Conservation (phyloP, 2,888 invertebrate species). For the Trichogramma evanescens region DNA sequence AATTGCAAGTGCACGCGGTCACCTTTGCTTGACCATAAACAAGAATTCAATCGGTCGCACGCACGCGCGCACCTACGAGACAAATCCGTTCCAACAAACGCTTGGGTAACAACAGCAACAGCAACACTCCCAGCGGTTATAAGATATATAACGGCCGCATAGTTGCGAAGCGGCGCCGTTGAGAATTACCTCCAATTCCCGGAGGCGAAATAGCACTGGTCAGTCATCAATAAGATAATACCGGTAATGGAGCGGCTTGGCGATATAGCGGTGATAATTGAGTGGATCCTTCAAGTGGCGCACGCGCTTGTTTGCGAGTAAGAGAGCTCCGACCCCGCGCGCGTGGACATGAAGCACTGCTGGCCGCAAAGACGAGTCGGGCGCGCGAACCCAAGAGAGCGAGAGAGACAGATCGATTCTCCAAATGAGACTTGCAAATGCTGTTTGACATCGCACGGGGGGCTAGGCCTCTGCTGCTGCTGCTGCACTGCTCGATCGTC, state of each 20-base stretch:
- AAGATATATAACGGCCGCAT: too few relatives aligned
- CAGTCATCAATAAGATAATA: slow-evolving; percentile 4
- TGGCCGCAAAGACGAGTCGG: not conserved
- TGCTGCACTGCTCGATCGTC: not conserved
- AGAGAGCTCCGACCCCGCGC: not conserved
- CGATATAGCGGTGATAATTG: slow-evolving; percentile 9
- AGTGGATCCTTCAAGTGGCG: not conserved
- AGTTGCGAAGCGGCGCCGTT: too few relatives aligned
- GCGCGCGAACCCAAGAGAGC: not conserved
- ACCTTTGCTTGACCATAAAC: too few relatives aligned
- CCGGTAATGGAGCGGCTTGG: not conserved
- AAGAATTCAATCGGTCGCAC: too few relatives aligned
- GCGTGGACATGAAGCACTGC: too few relatives aligned
- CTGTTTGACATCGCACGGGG: slow-evolving; percentile 32
- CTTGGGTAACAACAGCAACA: too few relatives aligned
- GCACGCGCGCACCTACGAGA: too few relatives aligned
- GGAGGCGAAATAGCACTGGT: not conserved
- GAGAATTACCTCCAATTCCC: not conserved
- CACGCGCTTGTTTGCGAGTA: not conserved
- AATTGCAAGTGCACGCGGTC: too few relatives aligned
- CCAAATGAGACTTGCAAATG: slow-evolving; percentile 24
- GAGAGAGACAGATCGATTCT: slow-evolving; percentile 10
- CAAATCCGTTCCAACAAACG: too few relatives aligned
- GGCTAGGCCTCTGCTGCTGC: not conserved
- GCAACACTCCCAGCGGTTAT: too few relatives aligned